Conservation (phyloP, 2,888 invertebrate species). For the Caradrina kadenii region DNA sequence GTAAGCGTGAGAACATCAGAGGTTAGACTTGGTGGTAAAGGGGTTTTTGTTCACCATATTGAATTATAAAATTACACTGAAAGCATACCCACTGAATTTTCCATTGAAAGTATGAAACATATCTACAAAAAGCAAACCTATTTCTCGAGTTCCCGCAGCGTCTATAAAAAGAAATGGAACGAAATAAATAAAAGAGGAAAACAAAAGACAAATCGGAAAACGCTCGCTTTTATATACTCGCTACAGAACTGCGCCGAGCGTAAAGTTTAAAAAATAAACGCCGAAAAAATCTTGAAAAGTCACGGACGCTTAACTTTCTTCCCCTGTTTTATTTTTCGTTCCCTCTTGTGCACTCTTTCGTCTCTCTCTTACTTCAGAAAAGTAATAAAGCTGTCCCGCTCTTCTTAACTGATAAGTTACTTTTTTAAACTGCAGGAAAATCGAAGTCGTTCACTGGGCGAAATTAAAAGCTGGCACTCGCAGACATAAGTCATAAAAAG, state of each 20-base stretch:
- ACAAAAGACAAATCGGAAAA: slow-evolving; percentile 85
- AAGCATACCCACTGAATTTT: slow-evolving; percentile 15
- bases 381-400: slow-evolving; percentile 76
- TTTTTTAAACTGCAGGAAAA: slow-evolving; percentile 89
- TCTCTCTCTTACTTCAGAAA: slow-evolving; percentile 72
- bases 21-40: neutral
- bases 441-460: slow-evolving; percentile 86
- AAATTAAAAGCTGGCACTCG: slow-evolving; percentile 89
- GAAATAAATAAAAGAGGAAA: slow-evolving; percentile 77
- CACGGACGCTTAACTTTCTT: slow-evolving; percentile 91
- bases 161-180: slow-evolving; percentile 74
- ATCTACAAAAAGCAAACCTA: slow-evolving; percentile 48
- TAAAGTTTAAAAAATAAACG: slow-evolving; percentile 90
- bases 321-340: slow-evolving; percentile 90
- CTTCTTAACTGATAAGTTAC: slow-evolving; percentile 89
- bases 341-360: slow-evolving; percentile 81
- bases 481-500: slow-evolving; percentile 88
- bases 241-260: slow-evolving; percentile 77
- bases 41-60: neutral
- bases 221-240: slow-evolving; percentile 84
- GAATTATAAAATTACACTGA: slow-evolving; percentile 4
- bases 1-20: slow-evolving; percentile 67
- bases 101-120: slow-evolving; percentile 34
- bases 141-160: slow-evolving; percentile 52
- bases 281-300: slow-evolving; percentile 90